Evolutionary conservation across 2,797 vertebrate species (phyloP).

Genomic region (Myotis vivesi): DNA sequence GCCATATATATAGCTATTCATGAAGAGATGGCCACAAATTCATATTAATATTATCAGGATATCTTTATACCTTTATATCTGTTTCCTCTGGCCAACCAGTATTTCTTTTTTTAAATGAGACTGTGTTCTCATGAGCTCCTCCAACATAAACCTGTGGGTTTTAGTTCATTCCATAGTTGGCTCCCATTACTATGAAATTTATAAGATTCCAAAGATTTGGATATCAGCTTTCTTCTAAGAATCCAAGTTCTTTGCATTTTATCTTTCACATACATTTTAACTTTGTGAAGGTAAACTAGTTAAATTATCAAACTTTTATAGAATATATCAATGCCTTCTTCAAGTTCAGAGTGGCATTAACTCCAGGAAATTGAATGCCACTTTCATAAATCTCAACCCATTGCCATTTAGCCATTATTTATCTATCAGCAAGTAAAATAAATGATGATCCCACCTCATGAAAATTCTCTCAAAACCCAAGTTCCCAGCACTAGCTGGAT

Average conservation of each 20-base stretch:
- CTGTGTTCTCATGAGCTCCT: not conserved
- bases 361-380: not conserved
- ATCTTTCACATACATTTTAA: not conserved
- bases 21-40: not conserved
- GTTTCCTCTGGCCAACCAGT: not conserved
- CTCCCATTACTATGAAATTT: not conserved
- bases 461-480: constrained; percentile 11
- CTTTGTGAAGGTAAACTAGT: not conserved
- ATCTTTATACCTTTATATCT: not conserved
- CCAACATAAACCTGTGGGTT: not conserved
- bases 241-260: not conserved
- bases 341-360: not conserved
- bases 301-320: not conserved
- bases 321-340: not conserved
- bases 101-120: not conserved
- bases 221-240: not conserved
- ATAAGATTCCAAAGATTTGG: not conserved
- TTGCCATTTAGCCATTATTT: not conserved
- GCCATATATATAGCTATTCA: not conserved
- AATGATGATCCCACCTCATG: not conserved
- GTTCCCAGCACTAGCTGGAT: not conserved
- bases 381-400: not conserved
- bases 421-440: not conserved
- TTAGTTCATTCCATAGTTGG: not conserved
- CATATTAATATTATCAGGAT: not conserved